Conservation (phyloP, 2,888 invertebrate species). For the Cantharis rustica region DNA sequence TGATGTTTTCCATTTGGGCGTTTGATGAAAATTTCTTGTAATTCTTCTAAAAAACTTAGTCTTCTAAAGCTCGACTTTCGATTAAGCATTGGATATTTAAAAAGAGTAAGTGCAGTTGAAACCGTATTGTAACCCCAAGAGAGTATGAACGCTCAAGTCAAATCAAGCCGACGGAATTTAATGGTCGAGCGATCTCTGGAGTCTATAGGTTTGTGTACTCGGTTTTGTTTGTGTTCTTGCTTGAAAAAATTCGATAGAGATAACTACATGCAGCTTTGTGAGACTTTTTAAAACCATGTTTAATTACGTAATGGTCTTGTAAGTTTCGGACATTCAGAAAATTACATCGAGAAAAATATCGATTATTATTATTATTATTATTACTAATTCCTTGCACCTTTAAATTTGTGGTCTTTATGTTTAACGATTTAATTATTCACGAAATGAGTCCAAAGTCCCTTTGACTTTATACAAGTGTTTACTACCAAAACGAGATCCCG, state of each 20-base stretch:
- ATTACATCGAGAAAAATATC: not conserved
- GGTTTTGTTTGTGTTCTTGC: constrained; percentile 11
- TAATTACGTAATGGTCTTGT: not conserved
- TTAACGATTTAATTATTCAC: constrained; percentile 19
- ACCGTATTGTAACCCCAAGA: constrained; percentile 10
- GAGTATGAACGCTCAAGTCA: constrained; percentile 12
- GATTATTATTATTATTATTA: not conserved
- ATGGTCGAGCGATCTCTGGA: constrained; percentile 14
- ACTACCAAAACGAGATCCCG: constrained; percentile 17
- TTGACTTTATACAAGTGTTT: constrained; percentile 22
- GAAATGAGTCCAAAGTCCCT: constrained; percentile 14
- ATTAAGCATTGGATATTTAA: not conserved
- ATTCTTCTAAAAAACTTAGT: too few species aligned
- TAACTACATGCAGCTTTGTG: not conserved
- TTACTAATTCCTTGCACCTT: not conserved
- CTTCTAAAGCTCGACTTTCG: not conserved
- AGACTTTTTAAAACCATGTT: not conserved
- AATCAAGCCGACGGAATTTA: constrained; percentile 20
- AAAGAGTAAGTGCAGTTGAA: not conserved
- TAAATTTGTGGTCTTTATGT: constrained; percentile 6
- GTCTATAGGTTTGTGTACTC: constrained; percentile 5
- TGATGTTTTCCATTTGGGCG: not conserved
- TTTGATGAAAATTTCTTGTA: too few species aligned
- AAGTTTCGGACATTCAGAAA: not conserved
- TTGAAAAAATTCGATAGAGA: constrained; percentile 10